Conservation (phyloP, 2,888 invertebrate species). For the Glaucopsyche alexis region DNA sequence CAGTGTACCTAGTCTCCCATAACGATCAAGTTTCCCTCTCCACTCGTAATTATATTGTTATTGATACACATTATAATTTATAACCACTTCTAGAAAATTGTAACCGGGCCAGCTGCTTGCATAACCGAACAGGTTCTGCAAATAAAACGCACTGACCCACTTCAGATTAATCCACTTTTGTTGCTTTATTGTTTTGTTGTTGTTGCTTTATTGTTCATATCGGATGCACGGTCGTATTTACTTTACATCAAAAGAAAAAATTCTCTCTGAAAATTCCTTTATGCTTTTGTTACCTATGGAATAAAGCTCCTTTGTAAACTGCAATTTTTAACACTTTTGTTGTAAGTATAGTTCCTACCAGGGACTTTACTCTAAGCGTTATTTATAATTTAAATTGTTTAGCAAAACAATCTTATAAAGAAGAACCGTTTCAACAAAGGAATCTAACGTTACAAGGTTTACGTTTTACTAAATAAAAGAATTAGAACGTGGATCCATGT, state of each 20-base stretch:
- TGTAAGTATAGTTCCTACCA: no score
- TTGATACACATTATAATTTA: background rate
- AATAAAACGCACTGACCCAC: background rate
- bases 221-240: background rate
- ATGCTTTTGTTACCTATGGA: background rate
- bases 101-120: background rate
- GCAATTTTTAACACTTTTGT: background rate
- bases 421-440: background rate
- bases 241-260: background rate
- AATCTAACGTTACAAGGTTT: background rate
- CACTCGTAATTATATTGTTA: background rate
- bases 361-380: no score
- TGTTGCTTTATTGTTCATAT: background rate
- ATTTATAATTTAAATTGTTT: no score
- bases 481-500: no score
- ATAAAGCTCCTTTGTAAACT: background rate
- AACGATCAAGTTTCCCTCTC: no score
- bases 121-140: constrained; percentile 1
- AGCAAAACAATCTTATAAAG: no score
- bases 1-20: no score
- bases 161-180: constrained; percentile 5
- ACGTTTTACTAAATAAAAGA: background rate
- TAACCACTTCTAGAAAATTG: constrained; percentile 7
- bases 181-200: background rate
- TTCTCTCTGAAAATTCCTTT: background rate